These are phyloP conservation scores for Colletes gigas DNA, from an alignment of 1,140 invertebrate genomes.

Conservation along the genomic window DNA sequence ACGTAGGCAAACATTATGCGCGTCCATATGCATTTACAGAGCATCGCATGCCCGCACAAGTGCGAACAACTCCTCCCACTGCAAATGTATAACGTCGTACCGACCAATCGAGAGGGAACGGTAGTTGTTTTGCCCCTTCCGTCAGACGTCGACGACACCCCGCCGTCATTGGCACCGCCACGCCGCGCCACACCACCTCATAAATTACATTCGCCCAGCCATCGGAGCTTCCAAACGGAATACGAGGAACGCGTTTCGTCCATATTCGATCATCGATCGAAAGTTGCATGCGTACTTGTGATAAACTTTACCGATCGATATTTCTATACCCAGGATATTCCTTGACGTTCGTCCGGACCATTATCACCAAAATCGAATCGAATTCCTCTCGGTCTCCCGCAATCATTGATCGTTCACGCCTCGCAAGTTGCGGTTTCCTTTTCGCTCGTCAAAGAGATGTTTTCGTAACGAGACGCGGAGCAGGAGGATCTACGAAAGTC, in stretches of 20 bases:
- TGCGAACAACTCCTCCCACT: conserved; percentile 65
- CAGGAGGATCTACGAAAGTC: conserved; percentile 10
- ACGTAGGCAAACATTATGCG: conserved; percentile 68
- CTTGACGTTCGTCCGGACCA: not conserved
- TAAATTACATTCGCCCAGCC: conserved; percentile 28
- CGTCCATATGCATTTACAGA: conserved; percentile 31
- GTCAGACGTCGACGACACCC: conserved; percentile 25
- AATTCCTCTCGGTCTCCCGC: not conserved
- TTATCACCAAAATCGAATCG: not conserved
- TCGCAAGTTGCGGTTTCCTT: not conserved
- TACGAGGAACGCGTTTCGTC: too few relatives aligned
- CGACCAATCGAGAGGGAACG: conserved; percentile 61
- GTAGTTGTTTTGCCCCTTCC: conserved; percentile 47
- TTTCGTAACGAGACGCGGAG: conserved; percentile 22
- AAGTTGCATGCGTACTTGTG: too few relatives aligned
- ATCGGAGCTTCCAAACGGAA: too few relatives aligned
- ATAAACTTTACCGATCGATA: too few relatives aligned
- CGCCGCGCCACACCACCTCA: not conserved
- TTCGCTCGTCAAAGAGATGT: not conserved
- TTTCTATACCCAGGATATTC: too few relatives aligned
- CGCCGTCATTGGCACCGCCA: not conserved
- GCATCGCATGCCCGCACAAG: not conserved
- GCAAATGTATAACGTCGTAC: conserved; percentile 53
- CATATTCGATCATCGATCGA: too few relatives aligned
- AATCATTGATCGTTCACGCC: not conserved